Evolutionary conservation across 2,888 invertebrate genomes (phyloP).

Genomic region (Cataglyphis cursor): DNA sequence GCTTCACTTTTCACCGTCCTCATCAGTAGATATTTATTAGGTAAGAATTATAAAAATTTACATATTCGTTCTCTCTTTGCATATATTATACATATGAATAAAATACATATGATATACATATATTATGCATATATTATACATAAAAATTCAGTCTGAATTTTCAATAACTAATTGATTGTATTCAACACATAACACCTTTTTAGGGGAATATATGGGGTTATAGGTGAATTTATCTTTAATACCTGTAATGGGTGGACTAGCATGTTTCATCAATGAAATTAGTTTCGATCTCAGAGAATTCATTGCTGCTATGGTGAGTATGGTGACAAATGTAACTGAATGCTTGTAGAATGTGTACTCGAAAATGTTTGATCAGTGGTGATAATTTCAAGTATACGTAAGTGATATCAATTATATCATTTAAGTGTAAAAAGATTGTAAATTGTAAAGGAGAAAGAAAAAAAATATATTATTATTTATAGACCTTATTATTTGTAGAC

Average conservation of each 20-base stretch:
- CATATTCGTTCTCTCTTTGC: background rate
- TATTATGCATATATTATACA: no score
- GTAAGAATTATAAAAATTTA: slow-evolving; percentile 81
- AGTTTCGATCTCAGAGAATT: slow-evolving; percentile 92
- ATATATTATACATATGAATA: no score
- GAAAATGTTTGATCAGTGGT: slow-evolving; percentile 92
- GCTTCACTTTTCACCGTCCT: slow-evolving; percentile 93
- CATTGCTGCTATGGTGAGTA: slow-evolving; percentile 91
- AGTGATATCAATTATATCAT: slow-evolving; percentile 82
- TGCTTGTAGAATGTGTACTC: slow-evolving; percentile 94
- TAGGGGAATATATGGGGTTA: slow-evolving; percentile 90
- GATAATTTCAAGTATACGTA: slow-evolving; percentile 92
- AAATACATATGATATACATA: no score
- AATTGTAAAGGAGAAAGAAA: background rate
- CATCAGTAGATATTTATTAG: slow-evolving; percentile 90
- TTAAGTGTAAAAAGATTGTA: background rate
- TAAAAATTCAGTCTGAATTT: slow-evolving; percentile 7
- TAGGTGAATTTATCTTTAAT: slow-evolving; percentile 91
- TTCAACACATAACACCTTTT: slow-evolving; percentile 63
- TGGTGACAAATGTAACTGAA: slow-evolving; percentile 93
- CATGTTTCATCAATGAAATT: slow-evolving; percentile 92
- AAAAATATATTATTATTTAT: no score
- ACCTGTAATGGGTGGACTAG: slow-evolving; percentile 93
- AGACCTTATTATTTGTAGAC: slow-evolving; percentile 87
- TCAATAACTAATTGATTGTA: background rate